Percentiles rank a stretch among this genome's conserved stretches.
These are phyloP conservation scores for Mus musculus DNA, from an alignment of 2,113 vertebrate species.

Conservation along the genomic window DNA sequence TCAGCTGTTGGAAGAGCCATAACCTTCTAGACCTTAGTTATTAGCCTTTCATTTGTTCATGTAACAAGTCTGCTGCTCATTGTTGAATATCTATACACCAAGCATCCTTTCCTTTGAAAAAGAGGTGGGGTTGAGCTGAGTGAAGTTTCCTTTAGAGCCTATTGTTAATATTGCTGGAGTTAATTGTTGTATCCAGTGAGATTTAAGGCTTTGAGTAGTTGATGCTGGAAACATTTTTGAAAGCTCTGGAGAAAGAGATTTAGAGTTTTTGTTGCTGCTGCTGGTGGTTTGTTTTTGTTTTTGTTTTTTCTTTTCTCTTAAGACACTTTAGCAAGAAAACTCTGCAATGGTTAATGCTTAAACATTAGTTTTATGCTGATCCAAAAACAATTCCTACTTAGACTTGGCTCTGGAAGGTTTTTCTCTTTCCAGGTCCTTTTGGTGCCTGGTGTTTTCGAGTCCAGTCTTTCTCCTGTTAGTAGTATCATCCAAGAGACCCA, in stretches of 20 bases:
- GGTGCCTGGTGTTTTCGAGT: constrained; percentile 9
- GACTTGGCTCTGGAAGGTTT: background rate
- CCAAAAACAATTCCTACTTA: constrained; percentile 46
- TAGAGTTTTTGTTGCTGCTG: background rate
- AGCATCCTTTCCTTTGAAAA: background rate
- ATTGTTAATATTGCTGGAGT: constrained; percentile 6
- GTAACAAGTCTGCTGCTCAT: background rate
- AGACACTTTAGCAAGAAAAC: constrained; percentile 56
- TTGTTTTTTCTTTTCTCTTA: background rate
- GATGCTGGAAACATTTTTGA: constrained; percentile 54
- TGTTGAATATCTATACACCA: background rate
- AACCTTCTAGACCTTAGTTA: background rate
- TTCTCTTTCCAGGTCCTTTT: constrained; percentile 22
- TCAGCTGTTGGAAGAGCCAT: constrained; percentile 11
- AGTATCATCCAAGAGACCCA: background rate
- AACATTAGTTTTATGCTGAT: constrained; percentile 38
- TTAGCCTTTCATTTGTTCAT: background rate
- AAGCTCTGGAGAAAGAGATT: constrained; percentile 35
- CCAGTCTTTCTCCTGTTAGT: background rate
- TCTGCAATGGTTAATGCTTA: constrained; percentile 46
- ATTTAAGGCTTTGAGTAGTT: constrained; percentile 25
- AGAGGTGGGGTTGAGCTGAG: background rate
- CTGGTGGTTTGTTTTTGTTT: background rate
- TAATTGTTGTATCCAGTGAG: constrained; percentile 38
- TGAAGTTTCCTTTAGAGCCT: constrained; percentile 27